These are phyloP conservation scores for Chiloscyllium plagiosum DNA, from an alignment of 2,113 vertebrate species.

Conservation along the genomic window DNA sequence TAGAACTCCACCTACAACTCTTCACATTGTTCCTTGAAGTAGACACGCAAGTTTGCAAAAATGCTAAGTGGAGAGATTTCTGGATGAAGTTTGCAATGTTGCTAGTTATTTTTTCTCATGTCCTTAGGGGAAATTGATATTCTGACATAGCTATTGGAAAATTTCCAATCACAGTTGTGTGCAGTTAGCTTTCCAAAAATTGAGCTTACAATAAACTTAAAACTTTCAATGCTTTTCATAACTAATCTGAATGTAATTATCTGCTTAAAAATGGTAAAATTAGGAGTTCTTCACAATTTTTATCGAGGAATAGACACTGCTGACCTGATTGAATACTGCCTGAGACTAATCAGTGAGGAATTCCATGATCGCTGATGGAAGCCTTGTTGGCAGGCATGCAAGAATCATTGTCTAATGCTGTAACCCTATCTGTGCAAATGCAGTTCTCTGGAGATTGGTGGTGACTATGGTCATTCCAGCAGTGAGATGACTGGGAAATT, in stretches of 20 bases:
- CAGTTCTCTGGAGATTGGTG: neutral
- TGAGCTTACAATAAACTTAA: neutral
- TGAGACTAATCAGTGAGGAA: neutral
- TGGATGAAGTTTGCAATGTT: neutral
- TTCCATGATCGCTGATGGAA: neutral
- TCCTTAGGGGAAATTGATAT: neutral
- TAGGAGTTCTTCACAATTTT: neutral
- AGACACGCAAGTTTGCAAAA: neutral
- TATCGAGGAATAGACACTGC: neutral
- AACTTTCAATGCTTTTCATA: neutral
- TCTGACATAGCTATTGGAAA: neutral
- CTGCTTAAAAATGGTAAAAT: neutral
- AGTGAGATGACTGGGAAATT: neutral
- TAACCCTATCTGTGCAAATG: neutral
- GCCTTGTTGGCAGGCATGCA: neutral
- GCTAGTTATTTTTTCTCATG: neutral
- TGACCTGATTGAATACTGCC: neutral
- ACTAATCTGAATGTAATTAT: neutral
- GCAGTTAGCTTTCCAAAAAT: neutral
- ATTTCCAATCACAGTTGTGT: neutral
- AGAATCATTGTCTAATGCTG: neutral
- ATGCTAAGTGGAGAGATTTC: neutral
- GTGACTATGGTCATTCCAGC: neutral
- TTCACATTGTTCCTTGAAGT: neutral
- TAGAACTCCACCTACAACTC: neutral